Evolutionary conservation across 2,797 vertebrate genomes (phyloP).

Genomic region (Garrulus glandarius): DNA sequence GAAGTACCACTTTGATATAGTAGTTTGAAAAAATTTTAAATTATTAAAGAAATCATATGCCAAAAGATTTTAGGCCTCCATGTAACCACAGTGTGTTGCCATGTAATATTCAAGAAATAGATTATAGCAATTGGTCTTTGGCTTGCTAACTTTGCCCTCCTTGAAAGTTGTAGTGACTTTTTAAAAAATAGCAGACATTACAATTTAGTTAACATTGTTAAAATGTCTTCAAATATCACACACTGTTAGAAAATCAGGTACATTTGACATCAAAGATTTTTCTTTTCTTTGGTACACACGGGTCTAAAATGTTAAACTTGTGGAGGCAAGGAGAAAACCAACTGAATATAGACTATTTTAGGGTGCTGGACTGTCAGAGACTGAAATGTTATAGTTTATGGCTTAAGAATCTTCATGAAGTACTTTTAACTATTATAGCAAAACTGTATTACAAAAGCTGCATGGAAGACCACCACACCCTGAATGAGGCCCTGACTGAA

Average conservation of each 20-base stretch:
- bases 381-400: neutral
- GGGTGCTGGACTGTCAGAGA: neutral
- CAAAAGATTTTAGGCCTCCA: neutral
- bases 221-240: neutral
- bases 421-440: neutral
- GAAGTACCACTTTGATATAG: neutral
- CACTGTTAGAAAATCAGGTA: neutral
- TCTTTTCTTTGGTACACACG: neutral
- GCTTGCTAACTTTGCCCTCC: neutral
- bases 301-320: neutral
- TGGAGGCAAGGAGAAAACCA: neutral
- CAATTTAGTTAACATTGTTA: neutral
- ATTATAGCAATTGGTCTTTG: neutral
- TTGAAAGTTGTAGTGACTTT: neutral
- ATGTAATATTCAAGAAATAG: conserved; percentile 5
- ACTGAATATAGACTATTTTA: neutral
- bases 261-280: neutral
- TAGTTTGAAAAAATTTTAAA: neutral
- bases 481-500: neutral
- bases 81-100: neutral
- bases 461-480: neutral
- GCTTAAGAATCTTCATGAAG: neutral
- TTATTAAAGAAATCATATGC: conserved; percentile 36
- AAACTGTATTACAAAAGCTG: neutral
- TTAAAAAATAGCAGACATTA: neutral